Evolutionary conservation across 2,797 vertebrate genomes (phyloP), one percentile per base, ranked within the genome.

Genomic region (Ceryle rudis): DNA sequence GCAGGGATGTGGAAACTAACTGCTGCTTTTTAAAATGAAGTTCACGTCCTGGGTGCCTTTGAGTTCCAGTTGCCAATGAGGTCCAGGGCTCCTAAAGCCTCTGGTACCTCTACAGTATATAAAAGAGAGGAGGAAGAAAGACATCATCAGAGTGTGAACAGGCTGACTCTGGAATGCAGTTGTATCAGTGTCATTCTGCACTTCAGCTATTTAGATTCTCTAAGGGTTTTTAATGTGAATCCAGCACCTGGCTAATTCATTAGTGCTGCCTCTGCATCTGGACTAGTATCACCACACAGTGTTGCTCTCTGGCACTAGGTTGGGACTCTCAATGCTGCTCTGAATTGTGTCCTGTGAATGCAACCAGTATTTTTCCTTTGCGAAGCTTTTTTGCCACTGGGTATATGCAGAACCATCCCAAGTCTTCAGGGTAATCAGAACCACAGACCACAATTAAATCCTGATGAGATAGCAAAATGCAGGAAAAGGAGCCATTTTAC

Each of bases 361-460:
- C 16, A 91, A 20, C 15, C 1, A 0, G 4, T 26, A 54, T 79
- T 75, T 82, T 74, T 22, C 31, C 13, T 87, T 60, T 4, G 3
- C 51, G 78, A 71, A 86, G 9, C 10, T 81, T 65, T 78, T 69
- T 57, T 91, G 37, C 60, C 51, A 47, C 49, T 65, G 52, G 20
- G 20, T 65, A 11, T 52, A 19, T 58, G 29, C 31, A 75, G 47
- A 42, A 39, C 18, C 14, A 39, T 9, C 29, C 64, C 60, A 77
- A 71, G 35, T 67, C 64, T 89, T 81, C 28, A 51, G 55, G 70
- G 58, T 57, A 89, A 55, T 51, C 37, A 82, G 89, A 94, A 81
- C 17, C 25, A 64, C 51, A 82, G 54, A 80, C 23, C 49, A 84
- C 44, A 92, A 70, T 35, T 26, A 79, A 82, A 60, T 73, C 60